These are phyloP conservation scores for Mohoua ochrocephala DNA, from an alignment of 2,113 vertebrate genomes.

Conservation along the genomic window DNA sequence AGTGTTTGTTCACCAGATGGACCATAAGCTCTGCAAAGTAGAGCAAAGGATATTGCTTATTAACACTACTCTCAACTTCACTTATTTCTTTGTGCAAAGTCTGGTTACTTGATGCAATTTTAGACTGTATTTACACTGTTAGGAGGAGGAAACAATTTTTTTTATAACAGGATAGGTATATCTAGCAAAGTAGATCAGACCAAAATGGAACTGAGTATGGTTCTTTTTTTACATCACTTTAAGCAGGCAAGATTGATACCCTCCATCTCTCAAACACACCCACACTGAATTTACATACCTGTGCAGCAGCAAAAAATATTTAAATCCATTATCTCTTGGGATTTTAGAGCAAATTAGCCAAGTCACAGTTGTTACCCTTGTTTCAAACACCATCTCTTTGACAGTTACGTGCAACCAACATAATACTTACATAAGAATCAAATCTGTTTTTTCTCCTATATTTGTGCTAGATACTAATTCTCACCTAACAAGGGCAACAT, in stretches of 20 bases:
- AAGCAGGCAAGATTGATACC: neutral
- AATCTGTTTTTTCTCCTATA: neutral
- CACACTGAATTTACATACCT: neutral
- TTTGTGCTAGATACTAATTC: neutral
- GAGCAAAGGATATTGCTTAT: constrained; percentile 38
- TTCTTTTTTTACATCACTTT: neutral
- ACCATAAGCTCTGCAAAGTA: constrained; percentile 10
- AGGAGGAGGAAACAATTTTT: neutral
- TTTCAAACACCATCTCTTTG: neutral
- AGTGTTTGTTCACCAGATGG: constrained; percentile 58
- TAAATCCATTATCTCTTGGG: neutral
- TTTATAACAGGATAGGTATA: neutral
- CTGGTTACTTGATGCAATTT: neutral
- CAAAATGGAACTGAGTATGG: neutral
- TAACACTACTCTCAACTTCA: constrained; percentile 4
- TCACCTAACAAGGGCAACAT: neutral
- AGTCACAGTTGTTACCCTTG: neutral
- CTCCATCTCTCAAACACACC: neutral
- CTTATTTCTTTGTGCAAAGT: neutral
- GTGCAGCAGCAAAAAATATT: neutral
- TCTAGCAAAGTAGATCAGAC: neutral
- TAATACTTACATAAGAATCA: neutral
- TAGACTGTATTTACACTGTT: neutral
- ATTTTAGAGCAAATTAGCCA: neutral
- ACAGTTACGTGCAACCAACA: neutral